Base-by-base conservation (phyloP, 2,113 vertebrate genomes). In the Barbus barbus region DNA sequence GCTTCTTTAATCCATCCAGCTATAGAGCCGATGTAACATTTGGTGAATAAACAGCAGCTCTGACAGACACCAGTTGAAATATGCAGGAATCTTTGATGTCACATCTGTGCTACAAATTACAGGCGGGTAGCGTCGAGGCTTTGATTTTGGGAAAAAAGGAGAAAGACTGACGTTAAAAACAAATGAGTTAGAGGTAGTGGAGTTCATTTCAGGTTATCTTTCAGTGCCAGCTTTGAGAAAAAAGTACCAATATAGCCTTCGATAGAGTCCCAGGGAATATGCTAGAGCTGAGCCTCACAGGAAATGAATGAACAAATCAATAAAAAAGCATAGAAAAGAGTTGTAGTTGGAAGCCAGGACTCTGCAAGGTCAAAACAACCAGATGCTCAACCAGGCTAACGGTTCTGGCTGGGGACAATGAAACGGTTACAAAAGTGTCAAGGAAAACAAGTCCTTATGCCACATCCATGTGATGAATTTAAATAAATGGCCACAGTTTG, bases 271-370 rank as follows among this genome's bases (percentile, higher is more conserved):
- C 61, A 53, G 79, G 41, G 65, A 33, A 81, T 31, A 38, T 36
- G 46, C 46, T 22, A 24, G 46, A 81, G 79, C 61, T 56, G 22
- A 71, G 69, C 46, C 65, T 81, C 13, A 3, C 63, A 81, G 79
- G 65, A 81, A 81, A 81, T 26, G 46, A 65, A 81, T 81, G 79
- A 71, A 33, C 20, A 53, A 71, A 81, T 81, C 79, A 81, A 81
- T 81, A 51, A 44, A 41, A 53, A 16, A 51, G 22, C 20, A 51
- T 36, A 81, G 44, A 71, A 38, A 71, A 81, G 24, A 71, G 46
- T 69, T 48, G 44, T 20, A 31, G 72, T 38, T 63, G 24, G 14
- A 81, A 53, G 63, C 46, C 28, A n/a, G 61, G 63, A 71, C 60
- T 81, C 26, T 22, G 41, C 79, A 81, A 81, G 79, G 79, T 69